Percentiles rank a stretch among this genome's conserved stretches.
Evolutionary conservation across 2,113 vertebrate genomes (phyloP).

Genomic region (Ramphastos sulfuratus): DNA sequence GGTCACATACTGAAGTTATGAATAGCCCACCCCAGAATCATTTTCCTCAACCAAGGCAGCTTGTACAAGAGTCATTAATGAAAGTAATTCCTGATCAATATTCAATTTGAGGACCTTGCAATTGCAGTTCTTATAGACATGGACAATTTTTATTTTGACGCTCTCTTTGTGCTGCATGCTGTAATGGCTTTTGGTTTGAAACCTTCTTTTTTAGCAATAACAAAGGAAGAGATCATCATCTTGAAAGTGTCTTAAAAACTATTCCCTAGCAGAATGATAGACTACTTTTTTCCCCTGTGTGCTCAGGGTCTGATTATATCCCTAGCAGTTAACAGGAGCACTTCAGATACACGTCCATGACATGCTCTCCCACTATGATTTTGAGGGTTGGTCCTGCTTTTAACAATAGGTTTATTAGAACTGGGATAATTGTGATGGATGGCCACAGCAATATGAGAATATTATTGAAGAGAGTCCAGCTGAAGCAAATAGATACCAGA

Average conservation of each 20-base stretch:
- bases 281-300: not conserved
- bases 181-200: not conserved
- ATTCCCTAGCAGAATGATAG: not conserved
- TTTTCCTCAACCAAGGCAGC: not conserved
- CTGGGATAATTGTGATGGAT: not conserved
- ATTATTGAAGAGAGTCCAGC: not conserved
- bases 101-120: not conserved
- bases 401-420: not conserved
- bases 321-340: not conserved
- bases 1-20: not conserved
- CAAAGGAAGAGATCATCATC: not conserved
- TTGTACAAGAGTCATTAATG: not conserved
- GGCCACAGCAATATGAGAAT: not conserved
- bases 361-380: not conserved
- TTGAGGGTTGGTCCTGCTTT: not conserved
- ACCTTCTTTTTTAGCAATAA: not conserved
- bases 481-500: constrained; percentile 27
- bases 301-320: not conserved
- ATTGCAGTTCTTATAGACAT: not conserved
- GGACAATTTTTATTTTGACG: not conserved
- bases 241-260: not conserved
- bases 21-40: not conserved
- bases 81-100: not conserved
- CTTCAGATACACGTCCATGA: not conserved
- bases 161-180: not conserved